Percentiles rank a stretch among this genome's conserved stretches.
Evolutionary conservation across 2,113 vertebrate genomes (phyloP).

Genomic region (Mesoclemmys tuberculata): DNA sequence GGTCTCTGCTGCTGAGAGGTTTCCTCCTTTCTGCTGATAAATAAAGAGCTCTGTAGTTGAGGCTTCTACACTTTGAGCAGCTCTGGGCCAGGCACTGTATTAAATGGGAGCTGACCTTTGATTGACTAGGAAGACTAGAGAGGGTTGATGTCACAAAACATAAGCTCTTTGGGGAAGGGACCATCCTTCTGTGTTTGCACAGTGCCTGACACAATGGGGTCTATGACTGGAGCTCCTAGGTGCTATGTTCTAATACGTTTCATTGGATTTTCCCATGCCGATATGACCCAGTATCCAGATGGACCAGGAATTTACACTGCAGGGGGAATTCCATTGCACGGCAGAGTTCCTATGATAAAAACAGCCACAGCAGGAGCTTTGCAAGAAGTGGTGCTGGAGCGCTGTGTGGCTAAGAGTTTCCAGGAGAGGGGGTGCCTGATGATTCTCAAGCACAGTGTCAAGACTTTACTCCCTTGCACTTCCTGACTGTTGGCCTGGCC

Average conservation of each 20-base stretch:
- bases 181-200: background rate
- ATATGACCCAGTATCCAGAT: background rate
- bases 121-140: background rate
- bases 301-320: background rate
- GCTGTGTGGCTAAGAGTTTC: rapidly evolving
- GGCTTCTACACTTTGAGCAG: background rate
- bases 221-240: background rate
- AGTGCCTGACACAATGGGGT: background rate
- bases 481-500: background rate
- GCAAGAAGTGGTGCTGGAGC: rapidly evolving
- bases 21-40: background rate
- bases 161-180: background rate
- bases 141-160: background rate
- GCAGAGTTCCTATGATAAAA: background rate
- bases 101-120: background rate
- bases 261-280: background rate
- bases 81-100: background rate
- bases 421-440: rapidly evolving
- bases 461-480: background rate
- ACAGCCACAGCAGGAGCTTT: background rate
- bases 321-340: rapidly evolving
- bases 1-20: no score
- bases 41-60: background rate
- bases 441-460: rapidly evolving
- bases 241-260: background rate